Conservation (phyloP, 2,888 invertebrate species). For the Drosophila mercatorum region DNA sequence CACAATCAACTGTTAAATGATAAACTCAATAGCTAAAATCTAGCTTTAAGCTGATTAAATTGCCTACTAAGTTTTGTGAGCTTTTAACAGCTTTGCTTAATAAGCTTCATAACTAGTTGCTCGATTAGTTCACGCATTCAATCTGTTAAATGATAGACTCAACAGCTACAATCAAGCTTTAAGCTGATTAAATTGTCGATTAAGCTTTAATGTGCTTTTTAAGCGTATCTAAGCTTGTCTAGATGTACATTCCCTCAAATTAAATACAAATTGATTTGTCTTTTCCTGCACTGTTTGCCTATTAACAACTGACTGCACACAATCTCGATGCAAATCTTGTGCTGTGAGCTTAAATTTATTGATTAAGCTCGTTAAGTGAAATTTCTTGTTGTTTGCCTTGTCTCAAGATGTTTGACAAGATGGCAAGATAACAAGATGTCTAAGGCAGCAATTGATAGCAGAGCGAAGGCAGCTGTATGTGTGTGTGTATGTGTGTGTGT, state of each 20-base stretch:
- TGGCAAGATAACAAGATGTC: slow-evolving; percentile 12
- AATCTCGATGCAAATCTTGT: not conserved
- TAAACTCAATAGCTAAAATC: no score
- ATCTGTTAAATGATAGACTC: not conserved
- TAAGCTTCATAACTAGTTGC: no score
- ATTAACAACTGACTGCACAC: not conserved
- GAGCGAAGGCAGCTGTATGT: not conserved
- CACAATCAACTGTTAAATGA: no score
- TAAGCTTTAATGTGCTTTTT: not conserved
- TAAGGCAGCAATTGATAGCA: slow-evolving; percentile 18
- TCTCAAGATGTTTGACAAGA: slow-evolving; percentile 26
- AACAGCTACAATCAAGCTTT: not conserved
- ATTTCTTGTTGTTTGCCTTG: slow-evolving; percentile 28
- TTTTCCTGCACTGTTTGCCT: not conserved
- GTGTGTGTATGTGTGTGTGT: slow-evolving; percentile 3
- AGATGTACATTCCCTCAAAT: not conserved
- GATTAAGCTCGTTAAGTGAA: slow-evolving; percentile 42
- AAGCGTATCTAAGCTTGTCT: not conserved
- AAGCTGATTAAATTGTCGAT: not conserved
- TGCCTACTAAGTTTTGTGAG: no score
- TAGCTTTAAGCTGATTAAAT: no score
- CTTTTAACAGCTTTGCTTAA: no score
- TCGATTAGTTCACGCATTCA: no score
- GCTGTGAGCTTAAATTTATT: slow-evolving; percentile 23
- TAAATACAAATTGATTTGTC: not conserved